These are phyloP conservation scores for Bubalus kerabau DNA, from an alignment of 2,113 vertebrate species.

Conservation along the genomic window DNA sequence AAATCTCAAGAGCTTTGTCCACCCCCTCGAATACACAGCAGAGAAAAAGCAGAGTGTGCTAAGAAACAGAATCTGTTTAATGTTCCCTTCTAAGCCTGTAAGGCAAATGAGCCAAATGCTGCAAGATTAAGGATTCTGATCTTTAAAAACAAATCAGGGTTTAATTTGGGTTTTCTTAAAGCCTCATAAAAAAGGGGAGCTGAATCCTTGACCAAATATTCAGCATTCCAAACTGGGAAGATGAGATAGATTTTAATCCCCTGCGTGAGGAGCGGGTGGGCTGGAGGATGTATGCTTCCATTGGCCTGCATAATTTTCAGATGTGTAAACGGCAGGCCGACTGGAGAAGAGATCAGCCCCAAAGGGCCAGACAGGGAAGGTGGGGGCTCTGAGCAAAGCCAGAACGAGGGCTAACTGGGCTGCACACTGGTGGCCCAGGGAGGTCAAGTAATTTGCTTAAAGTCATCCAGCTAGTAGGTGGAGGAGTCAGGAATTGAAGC, in stretches of 20 bases:
- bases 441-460: neutral
- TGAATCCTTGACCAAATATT: conserved; percentile 64
- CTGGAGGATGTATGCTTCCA: conserved; percentile 1
- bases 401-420: neutral
- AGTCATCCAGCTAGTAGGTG: neutral
- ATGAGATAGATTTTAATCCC: conserved; percentile 60
- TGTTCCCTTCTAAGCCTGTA: conserved; percentile 42
- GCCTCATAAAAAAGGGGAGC: conserved; percentile 59
- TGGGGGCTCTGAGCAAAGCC: neutral
- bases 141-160: conserved; percentile 69
- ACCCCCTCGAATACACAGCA: neutral
- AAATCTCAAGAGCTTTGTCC: neutral
- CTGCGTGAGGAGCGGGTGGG: conserved; percentile 21
- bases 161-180: conserved; percentile 68
- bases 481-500: neutral
- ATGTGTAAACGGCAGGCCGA: conserved; percentile 40
- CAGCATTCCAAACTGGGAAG: conserved; percentile 62
- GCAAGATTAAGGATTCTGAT: conserved; percentile 64
- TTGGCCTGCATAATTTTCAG: conserved; percentile 24
- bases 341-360: neutral
- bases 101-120: conserved; percentile 54
- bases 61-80: conserved; percentile 42
- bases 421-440: neutral
- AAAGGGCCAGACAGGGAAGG: neutral
- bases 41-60: conserved; percentile 4